A percentile compares a stretch with the other conserved stretches of the same genome.
Evolutionary conservation across 2,113 vertebrate genomes (phyloP).

Genomic region (Chamaetylas fuelleborni): DNA sequence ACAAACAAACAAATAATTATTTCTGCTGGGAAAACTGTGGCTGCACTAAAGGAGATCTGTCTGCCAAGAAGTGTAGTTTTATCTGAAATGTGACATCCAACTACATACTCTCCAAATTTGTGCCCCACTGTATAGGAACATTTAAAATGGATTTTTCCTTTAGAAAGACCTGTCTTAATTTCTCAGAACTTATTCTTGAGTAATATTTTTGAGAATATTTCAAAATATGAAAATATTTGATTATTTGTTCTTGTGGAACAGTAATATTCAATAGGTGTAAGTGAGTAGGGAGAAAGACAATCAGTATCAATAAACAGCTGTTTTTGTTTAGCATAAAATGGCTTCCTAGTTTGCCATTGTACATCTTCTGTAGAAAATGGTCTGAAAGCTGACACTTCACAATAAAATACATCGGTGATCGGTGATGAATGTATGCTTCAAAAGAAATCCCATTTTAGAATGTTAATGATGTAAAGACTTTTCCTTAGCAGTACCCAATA

Average conservation of each 20-base stretch:
- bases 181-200: background rate
- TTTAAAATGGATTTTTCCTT: background rate
- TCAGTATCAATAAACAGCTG: background rate
- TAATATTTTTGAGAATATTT: background rate
- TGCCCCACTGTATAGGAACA: background rate
- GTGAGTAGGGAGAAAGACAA: background rate
- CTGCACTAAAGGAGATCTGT: background rate
- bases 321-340: background rate
- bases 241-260: accelerated
- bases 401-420: background rate
- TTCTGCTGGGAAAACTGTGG: background rate
- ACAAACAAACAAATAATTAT: background rate
- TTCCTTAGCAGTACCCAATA: background rate
- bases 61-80: background rate
- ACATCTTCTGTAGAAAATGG: background rate
- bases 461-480: background rate
- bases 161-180: background rate
- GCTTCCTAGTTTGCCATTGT: background rate
- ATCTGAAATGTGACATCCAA: background rate
- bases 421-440: background rate
- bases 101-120: background rate
- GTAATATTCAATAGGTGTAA: background rate
- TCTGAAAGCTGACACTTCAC: background rate
- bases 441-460: background rate
- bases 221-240: background rate